Conservation (phyloP, 2,113 vertebrate species). For the Telmatochromis bifrenatus region DNA sequence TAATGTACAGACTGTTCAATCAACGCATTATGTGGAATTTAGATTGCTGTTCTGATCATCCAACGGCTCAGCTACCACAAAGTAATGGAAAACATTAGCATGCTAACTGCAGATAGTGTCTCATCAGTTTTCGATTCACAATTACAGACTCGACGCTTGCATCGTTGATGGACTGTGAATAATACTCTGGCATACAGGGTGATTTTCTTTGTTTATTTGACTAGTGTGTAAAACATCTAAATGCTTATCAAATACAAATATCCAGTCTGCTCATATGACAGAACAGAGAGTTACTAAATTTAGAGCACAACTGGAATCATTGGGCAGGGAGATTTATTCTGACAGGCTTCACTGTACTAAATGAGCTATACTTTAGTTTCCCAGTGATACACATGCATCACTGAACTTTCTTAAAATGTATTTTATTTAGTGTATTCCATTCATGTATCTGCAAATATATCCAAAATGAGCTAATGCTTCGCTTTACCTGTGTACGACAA, state of each 20-base stretch:
- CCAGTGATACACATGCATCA: not conserved
- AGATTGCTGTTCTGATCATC: constrained; percentile 56
- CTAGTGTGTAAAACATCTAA: constrained; percentile 23
- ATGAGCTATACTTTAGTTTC: not conserved
- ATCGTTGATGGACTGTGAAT: constrained; percentile 47
- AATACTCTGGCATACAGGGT: constrained; percentile 4
- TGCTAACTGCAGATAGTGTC: constrained; percentile 46
- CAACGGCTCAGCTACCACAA: constrained; percentile 43
- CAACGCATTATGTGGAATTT: constrained; percentile 42
- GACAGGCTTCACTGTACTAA: not conserved
- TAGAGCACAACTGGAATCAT: not conserved
- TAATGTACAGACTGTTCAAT: constrained; percentile 68
- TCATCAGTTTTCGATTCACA: constrained; percentile 49
- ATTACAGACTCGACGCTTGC: constrained; percentile 25
- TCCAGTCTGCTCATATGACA: not conserved
- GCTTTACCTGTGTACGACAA: not conserved
- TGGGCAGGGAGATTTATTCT: not conserved
- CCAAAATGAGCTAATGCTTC: not conserved
- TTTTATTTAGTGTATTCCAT: not conserved
- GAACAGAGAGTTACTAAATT: not conserved
- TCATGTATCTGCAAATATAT: not conserved
- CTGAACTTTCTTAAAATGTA: not conserved
- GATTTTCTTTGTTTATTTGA: constrained; percentile 34
- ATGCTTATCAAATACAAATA: constrained; percentile 26
- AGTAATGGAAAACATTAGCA: constrained; percentile 62